These are phyloP conservation scores for Tonatia bakeri DNA, from an alignment of 2,113 vertebrate genomes.

Conservation along the genomic window DNA sequence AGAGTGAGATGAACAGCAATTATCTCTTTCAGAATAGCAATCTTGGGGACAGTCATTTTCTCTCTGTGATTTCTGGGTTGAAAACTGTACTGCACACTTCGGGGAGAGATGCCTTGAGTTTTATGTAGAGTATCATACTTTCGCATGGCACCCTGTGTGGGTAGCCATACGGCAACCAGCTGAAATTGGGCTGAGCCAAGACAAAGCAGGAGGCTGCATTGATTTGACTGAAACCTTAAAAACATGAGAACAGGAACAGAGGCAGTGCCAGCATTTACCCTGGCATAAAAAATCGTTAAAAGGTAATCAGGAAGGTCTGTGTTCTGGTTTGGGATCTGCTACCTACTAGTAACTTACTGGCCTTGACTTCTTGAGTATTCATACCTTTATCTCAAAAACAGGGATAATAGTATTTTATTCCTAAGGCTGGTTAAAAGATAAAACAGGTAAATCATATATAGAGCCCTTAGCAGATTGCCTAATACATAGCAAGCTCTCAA, in stretches of 20 bases:
- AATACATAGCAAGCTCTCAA: background rate
- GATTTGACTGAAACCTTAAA: background rate
- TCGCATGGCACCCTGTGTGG: background rate
- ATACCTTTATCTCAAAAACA: background rate
- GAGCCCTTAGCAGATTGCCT: background rate
- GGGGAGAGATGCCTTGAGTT: background rate
- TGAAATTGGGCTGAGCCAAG: background rate
- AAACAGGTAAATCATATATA: background rate
- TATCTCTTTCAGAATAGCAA: slow-evolving; percentile 53
- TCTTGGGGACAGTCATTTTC: slow-evolving; percentile 60
- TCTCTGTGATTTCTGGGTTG: slow-evolving; percentile 46
- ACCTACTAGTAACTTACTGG: background rate
- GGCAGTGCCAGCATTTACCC: background rate
- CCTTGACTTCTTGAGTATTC: background rate
- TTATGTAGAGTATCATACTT: background rate
- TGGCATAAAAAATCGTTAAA: background rate
- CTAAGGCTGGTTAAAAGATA: background rate
- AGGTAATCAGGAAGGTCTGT: background rate
- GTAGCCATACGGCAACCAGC: background rate
- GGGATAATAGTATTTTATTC: background rate
- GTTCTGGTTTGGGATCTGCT: background rate
- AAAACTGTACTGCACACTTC: background rate
- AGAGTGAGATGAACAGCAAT: slow-evolving; percentile 71
- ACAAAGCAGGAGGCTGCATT: background rate
- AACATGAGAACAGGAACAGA: background rate